phyloP scores from a whole-genome alignment of 1,140 invertebrate species.

The Macrostomum lignano region DNA sequence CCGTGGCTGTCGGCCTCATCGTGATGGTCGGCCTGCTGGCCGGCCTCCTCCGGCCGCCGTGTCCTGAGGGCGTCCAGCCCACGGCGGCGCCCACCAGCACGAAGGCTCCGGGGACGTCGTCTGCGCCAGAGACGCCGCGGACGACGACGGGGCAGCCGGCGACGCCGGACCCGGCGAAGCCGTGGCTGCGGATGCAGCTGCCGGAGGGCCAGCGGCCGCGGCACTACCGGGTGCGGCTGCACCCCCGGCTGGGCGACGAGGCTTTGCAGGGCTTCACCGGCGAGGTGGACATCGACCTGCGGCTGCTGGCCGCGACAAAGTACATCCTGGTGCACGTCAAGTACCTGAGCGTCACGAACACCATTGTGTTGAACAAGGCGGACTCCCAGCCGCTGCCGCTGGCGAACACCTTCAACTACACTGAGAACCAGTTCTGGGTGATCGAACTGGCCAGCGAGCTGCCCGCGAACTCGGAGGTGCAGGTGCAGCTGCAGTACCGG shows the following conservation, averaged over 20 bases:
- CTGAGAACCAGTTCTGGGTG: constrained; percentile 38
- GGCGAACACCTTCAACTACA: constrained; percentile 27
- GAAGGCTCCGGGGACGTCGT: too few species aligned
- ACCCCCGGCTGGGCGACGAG: constrained; percentile 34
- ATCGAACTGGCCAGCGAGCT: constrained; percentile 32
- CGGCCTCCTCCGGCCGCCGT: too few species aligned
- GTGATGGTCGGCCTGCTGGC: too few species aligned
- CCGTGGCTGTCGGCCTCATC: too few species aligned
- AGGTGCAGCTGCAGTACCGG: constrained; percentile 31
- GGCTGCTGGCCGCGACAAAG: constrained; percentile 14
- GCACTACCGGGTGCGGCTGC: constrained; percentile 43
- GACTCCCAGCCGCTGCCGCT: constrained; percentile 12
- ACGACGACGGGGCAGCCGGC: constrained; percentile 4
- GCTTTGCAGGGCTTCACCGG: constrained; percentile 15
- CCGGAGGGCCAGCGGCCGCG: constrained; percentile 37
- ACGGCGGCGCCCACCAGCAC: too few species aligned
- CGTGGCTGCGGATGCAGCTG: constrained; percentile 32
- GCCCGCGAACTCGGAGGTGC: constrained; percentile 16
- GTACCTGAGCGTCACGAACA: constrained; percentile 19
- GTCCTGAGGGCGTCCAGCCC: too few species aligned
- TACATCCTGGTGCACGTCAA: constrained; percentile 26
- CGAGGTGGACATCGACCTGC: constrained; percentile 15
- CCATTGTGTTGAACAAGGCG: constrained; percentile 9
- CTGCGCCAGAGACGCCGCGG: too few species aligned
- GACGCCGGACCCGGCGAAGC: constrained; percentile 12